Evolutionary conservation across 2,113 vertebrate species (phyloP).

Genomic region (Amblyopsis rosae): DNA sequence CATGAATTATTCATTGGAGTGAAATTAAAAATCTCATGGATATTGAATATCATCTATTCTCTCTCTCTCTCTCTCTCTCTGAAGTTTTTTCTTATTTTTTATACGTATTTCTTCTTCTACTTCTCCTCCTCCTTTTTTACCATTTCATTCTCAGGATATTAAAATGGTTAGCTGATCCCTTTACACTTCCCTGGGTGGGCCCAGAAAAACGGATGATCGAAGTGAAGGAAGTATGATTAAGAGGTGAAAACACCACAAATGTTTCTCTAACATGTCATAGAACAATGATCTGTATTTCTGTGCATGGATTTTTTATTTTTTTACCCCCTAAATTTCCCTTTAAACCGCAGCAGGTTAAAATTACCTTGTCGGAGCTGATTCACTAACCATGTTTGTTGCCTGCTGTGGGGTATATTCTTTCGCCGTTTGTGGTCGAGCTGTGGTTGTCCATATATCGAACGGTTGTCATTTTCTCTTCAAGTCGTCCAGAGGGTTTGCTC

Average conservation of each 20-base stretch:
- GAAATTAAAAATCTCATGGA: constrained; percentile 78
- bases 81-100: constrained; percentile 56
- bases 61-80: constrained; percentile 21
- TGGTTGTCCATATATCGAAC: constrained; percentile 47
- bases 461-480: constrained; percentile 48
- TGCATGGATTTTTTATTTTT: constrained; percentile 3
- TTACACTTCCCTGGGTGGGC: constrained; percentile 48
- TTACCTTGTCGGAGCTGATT: constrained; percentile 1
- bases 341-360: background rate
- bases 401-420: constrained; percentile 12
- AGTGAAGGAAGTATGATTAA: constrained; percentile 2
- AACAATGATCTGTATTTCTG: constrained; percentile 23
- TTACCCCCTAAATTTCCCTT: background rate
- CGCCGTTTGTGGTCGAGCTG: constrained; percentile 24
- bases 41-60: constrained; percentile 69
- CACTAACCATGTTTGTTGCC: background rate
- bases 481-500: constrained; percentile 36
- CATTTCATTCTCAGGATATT: constrained; percentile 60
- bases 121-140: constrained; percentile 12
- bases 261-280: background rate
- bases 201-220: constrained; percentile 11
- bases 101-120: background rate
- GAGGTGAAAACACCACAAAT: background rate
- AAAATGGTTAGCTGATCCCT: constrained; percentile 70
- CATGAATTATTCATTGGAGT: constrained; percentile 78